These are phyloP conservation scores for Patiria pectinifera DNA, from an alignment of 53 echinoderm and acorn worm species.

Conservation along the genomic window DNA sequence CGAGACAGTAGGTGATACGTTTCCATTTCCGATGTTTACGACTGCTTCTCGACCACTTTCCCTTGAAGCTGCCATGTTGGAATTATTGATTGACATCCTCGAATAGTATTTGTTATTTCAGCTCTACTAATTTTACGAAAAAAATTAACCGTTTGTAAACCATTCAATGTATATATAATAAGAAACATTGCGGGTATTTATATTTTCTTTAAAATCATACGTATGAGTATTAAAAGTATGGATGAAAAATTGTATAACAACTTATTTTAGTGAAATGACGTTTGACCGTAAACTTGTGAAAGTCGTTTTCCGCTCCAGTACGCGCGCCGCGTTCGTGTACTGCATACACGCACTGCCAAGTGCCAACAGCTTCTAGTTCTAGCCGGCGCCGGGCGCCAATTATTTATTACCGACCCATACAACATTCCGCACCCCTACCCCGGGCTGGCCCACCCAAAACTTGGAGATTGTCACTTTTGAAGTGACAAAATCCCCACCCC, in stretches of 20 bases:
- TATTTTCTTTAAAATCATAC: too few relatives aligned
- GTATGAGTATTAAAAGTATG: not conserved
- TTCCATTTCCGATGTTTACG: slow-evolving; percentile 27
- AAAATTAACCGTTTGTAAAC: not conserved
- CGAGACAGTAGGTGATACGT: not conserved
- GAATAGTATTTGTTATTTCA: not conserved
- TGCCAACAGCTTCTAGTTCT: too few relatives aligned
- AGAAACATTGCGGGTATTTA: not conserved
- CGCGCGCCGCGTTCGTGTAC: too few relatives aligned
- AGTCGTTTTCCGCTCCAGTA: not conserved
- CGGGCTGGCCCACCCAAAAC: too few relatives aligned
- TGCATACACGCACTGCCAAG: not conserved
- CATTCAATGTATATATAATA: not conserved
- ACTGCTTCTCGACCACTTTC: slow-evolving; percentile 6
- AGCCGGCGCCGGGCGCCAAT: too few relatives aligned
- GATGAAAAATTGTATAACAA: not conserved
- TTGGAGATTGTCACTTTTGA: too few relatives aligned
- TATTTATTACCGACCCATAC: too few relatives aligned
- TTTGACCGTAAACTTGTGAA: slow-evolving; percentile 19
- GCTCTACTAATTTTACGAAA: not conserved
- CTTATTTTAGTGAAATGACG: not conserved
- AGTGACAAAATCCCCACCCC: too few relatives aligned
- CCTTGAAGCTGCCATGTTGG: slow-evolving; percentile 43
- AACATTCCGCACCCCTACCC: too few relatives aligned
- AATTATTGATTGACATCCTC: slow-evolving; percentile 3